Percentiles rank a stretch among this genome's conserved stretches.
Conservation (phyloP, 2,888 invertebrate genomes). For the Drosophila paramelanica region DNA sequence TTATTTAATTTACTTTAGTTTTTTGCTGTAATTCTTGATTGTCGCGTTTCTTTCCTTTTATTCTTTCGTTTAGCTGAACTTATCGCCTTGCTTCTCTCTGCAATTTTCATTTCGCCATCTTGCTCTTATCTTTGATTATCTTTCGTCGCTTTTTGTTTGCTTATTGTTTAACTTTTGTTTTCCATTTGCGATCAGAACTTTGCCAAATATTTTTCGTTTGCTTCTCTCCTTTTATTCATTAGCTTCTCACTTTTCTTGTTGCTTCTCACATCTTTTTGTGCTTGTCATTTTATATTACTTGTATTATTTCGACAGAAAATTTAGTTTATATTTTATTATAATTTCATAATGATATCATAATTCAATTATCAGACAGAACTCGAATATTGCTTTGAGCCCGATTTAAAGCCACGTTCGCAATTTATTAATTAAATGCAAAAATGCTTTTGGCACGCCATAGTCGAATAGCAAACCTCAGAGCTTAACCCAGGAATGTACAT, state of each 20-base stretch:
- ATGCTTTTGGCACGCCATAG: slow-evolving; percentile 16
- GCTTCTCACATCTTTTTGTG: not conserved
- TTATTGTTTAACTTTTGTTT: too few relatives aligned
- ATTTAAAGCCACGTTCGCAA: slow-evolving; percentile 11
- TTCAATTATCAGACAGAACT: not conserved
- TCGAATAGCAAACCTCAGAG: slow-evolving; percentile 3
- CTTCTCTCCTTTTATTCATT: too few relatives aligned
- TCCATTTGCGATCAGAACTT: too few relatives aligned
- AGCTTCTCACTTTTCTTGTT: too few relatives aligned
- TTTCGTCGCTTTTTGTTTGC: too few relatives aligned
- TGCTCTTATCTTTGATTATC: not conserved
- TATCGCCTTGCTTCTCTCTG: too few relatives aligned
- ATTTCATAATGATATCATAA: not conserved
- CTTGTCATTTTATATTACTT: not conserved
- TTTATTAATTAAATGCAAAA: slow-evolving; percentile 41
- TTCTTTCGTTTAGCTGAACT: too few relatives aligned
- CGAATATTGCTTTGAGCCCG: not conserved
- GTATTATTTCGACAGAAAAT: not conserved
- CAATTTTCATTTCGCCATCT: not conserved
- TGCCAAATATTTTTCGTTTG: too few relatives aligned
- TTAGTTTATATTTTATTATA: not conserved
- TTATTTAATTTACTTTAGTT: too few relatives aligned
- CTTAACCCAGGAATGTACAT: slow-evolving; percentile 34
- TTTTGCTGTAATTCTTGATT: too few relatives aligned
- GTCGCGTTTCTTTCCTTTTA: too few relatives aligned